Conservation (phyloP, 2,113 vertebrate genomes). For the Hydropotes inermis region DNA sequence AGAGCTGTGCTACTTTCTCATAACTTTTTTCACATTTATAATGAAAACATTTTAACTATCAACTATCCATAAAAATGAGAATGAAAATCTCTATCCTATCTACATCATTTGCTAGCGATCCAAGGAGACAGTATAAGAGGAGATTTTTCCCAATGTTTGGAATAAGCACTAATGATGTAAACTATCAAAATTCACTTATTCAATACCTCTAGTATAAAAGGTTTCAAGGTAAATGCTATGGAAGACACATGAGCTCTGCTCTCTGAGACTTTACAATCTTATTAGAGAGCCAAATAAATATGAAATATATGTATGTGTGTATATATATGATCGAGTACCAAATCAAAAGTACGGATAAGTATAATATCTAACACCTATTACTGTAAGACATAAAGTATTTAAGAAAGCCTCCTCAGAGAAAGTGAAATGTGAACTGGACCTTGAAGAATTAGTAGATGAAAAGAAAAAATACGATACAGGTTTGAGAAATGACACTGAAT, state of each 20-base stretch:
- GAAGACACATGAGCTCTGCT: background rate
- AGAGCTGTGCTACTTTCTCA: background rate
- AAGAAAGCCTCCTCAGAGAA: background rate
- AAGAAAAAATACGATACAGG: background rate
- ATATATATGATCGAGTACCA: background rate
- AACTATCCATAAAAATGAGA: slow-evolving; percentile 17
- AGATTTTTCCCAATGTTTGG: slow-evolving; percentile 5
- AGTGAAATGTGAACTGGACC: background rate
- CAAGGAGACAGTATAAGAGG: background rate
- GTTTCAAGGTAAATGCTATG: background rate
- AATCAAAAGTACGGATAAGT: background rate
- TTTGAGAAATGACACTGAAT: background rate
- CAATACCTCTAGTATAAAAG: background rate
- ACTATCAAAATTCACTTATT: slow-evolving; percentile 43
- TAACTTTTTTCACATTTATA: slow-evolving; percentile 2
- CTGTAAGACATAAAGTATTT: background rate
- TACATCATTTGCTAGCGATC: background rate
- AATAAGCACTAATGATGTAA: background rate
- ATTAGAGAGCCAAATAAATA: background rate
- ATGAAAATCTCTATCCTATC: background rate
- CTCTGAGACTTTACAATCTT: background rate
- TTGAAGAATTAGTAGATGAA: background rate
- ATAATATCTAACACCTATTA: background rate
- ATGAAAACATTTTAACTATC: slow-evolving; percentile 37
- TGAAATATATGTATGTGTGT: background rate